phyloP scores from a whole-genome alignment of 2,113 vertebrate genomes.

The Cryptomyrus ogoouensis region DNA sequence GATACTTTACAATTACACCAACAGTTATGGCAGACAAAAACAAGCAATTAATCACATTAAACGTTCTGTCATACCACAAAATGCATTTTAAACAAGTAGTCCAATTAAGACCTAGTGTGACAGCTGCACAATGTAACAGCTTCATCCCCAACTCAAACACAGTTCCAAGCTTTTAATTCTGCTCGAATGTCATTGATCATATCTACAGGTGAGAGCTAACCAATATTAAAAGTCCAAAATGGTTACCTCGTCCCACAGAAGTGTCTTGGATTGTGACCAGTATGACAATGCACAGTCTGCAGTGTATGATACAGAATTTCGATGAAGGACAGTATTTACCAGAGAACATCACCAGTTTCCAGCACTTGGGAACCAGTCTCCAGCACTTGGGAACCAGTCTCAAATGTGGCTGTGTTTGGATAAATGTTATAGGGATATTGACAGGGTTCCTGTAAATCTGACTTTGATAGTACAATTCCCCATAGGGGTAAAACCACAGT shows the following conservation, averaged over 20 bases:
- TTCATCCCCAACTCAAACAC: background rate
- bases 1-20: background rate
- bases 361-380: background rate
- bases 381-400: conserved; percentile 8
- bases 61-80: background rate
- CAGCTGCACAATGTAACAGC: background rate
- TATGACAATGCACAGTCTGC: background rate
- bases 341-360: conserved; percentile 2
- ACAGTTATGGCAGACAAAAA: background rate
- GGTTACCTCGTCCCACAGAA: background rate
- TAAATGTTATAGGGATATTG: conserved; percentile 25
- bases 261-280: background rate
- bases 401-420: background rate
- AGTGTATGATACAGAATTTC: background rate
- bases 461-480: conserved; percentile 59
- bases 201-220: background rate
- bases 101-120: background rate
- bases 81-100: background rate
- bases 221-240: background rate
- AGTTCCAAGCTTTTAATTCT: background rate
- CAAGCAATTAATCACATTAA: background rate
- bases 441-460: conserved; percentile 47
- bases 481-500: conserved; percentile 55
- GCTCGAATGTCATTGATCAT: background rate
- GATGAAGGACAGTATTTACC: background rate